Conservation (phyloP, 2,888 invertebrate species). For the Flexamia atlantica region DNA sequence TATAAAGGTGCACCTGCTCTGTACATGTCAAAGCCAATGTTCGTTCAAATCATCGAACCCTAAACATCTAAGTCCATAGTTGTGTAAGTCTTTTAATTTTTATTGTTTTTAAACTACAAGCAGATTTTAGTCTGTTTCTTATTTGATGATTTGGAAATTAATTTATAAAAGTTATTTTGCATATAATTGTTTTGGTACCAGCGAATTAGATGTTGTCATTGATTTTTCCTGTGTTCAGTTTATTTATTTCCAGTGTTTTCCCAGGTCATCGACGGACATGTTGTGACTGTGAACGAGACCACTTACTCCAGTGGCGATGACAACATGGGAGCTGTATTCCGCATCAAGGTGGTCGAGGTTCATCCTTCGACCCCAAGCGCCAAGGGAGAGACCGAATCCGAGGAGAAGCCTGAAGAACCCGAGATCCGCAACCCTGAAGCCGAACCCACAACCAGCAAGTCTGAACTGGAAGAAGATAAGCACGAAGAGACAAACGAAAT, state of each 20-base stretch:
- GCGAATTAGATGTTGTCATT: too few species aligned
- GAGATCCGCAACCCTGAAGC: background rate
- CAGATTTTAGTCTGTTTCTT: too few species aligned
- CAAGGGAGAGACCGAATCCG: background rate
- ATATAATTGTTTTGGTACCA: too few species aligned
- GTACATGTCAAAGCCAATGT: too few species aligned
- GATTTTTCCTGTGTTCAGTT: conserved; percentile 14
- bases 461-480: conserved; percentile 38
- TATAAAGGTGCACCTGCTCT: too few species aligned
- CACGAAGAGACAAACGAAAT: conserved; percentile 63
- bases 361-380: conserved; percentile 13
- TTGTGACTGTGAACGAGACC: conserved; percentile 60
- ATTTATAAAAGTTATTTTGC: too few species aligned
- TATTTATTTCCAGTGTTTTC: background rate
- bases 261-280: conserved; percentile 61
- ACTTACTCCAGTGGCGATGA: conserved; percentile 53
- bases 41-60: too few species aligned
- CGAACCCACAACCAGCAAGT: conserved; percentile 40
- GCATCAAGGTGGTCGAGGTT: conserved; percentile 51
- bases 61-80: too few species aligned
- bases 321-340: conserved; percentile 50
- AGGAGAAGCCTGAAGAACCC: background rate
- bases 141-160: too few species aligned
- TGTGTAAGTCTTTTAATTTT: too few species aligned
- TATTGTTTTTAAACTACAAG: too few species aligned